Conservation (phyloP, 2,888 invertebrate species). For the Drosophila koepferae region DNA sequence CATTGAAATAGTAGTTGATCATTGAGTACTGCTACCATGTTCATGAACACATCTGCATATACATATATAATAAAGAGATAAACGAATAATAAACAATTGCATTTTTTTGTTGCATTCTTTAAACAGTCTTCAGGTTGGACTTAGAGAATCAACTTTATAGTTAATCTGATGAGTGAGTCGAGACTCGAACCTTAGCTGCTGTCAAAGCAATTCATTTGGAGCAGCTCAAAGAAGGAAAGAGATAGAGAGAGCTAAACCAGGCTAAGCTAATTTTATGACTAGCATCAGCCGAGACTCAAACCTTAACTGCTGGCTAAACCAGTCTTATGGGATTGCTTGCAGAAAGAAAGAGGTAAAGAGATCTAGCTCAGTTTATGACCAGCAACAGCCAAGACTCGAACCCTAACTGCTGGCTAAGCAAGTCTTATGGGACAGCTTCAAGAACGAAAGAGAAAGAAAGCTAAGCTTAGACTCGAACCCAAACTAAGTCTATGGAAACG, state of each 20-base stretch:
- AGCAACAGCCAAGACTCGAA: no score
- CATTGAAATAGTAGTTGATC: neutral
- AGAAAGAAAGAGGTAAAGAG: neutral
- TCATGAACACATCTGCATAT: neutral
- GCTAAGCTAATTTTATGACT: neutral
- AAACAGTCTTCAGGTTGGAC: no score
- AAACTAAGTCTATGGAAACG: no score
- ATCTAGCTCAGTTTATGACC: no score
- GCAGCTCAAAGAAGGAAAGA: neutral
- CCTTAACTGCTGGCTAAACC: neutral
- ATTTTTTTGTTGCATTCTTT: neutral
- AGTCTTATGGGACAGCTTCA: neutral
- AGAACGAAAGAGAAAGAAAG: neutral
- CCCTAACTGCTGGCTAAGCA: no score
- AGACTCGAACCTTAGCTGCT: no score
- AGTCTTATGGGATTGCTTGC: neutral
- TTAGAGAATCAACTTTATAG: no score
- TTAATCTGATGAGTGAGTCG: no score
- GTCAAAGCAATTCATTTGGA: neutral
- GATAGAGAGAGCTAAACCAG: no score
- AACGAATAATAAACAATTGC: neutral
- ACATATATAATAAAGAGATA: neutral
- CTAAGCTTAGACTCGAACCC: neutral
- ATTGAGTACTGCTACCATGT: neutral
- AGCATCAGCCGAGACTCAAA: neutral